Evolutionary conservation across 2,888 invertebrate species (phyloP), one percentile per base, ranked within the genome.

Genomic region (Lepidocyrtoides sp.): DNA sequence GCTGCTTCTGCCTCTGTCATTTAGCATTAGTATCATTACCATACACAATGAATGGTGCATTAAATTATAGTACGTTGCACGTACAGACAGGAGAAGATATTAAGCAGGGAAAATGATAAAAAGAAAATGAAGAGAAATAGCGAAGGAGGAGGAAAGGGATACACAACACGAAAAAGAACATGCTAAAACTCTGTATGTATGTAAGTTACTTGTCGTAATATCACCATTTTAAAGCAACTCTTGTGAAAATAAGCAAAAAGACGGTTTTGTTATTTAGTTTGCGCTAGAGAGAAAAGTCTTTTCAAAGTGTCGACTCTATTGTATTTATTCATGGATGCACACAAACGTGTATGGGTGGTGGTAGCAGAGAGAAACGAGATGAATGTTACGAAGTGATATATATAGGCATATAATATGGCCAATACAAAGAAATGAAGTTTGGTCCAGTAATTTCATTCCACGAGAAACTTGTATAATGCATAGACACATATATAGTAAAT

Each of bases 251-350:
- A 10, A 66, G 32, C 10, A n/a, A 69, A 20, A 36, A n/a, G n/a
- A n/a, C n/a, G 69, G 32, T 10, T 72, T 36, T 41, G 32, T 8
- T 17, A 41, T 69, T 48, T 12, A 44, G 23, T 23, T 72, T 8
- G 8, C 44, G 77, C 17, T 57, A 17, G 29, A 12, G 79, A 51
- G 26, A 66, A 17, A 10, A 66, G 72, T 14, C 44, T 81, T 81
- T 81, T 57, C 32, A 81, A 84, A 87, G 87, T 87, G 87, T 87
- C 66, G 79, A 79, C 41, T 23, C 87, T 77, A 63, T 87, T 87
- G 77, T 79, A 87, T 79, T 77, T 87, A 87, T 63, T 75, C 77
- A 75, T 57, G 86, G 77, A 44, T 81, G 29, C 32, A n/a, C 77
- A 57, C 57, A 79, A 79, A 51, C 57, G 32, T 32, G 51, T 17